Evolutionary conservation across 2,888 invertebrate species (phyloP).

Genomic region (Selenia dentaria): DNA sequence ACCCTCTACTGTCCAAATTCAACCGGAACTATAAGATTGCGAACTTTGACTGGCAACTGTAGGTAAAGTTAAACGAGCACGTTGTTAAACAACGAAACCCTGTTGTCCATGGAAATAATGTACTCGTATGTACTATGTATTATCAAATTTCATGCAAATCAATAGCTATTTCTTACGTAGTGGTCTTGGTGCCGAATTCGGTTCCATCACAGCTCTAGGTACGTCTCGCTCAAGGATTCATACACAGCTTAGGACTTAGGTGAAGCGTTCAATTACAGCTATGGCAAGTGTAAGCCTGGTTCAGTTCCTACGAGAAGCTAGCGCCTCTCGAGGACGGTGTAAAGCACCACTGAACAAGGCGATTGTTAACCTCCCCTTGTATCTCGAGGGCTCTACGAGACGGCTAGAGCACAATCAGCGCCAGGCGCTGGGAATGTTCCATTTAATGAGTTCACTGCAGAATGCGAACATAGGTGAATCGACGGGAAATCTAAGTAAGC

Average conservation of each 20-base stretch:
- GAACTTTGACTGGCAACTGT: no score
- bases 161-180: no score
- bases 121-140: no score
- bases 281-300: constrained; percentile 1
- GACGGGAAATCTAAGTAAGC: no score
- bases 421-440: constrained; percentile 16
- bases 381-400: constrained; percentile 49
- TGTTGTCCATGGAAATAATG: no score
- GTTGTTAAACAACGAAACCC: no score
- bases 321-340: constrained; percentile 5
- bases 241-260: constrained; percentile 14
- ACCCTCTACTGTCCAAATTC: no score
- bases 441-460: not conserved
- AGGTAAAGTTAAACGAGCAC: no score
- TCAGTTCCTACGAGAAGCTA: no score
- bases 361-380: constrained; percentile 71
- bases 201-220: no score
- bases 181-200: not conserved
- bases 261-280: constrained; percentile 58
- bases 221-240: not conserved
- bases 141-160: no score
- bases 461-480: not conserved
- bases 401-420: constrained; percentile 45
- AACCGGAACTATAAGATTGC: no score
- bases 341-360: constrained; percentile 43